phyloP scores from a whole-genome alignment of 2,113 vertebrate genomes.

The Thomomys bottae region DNA sequence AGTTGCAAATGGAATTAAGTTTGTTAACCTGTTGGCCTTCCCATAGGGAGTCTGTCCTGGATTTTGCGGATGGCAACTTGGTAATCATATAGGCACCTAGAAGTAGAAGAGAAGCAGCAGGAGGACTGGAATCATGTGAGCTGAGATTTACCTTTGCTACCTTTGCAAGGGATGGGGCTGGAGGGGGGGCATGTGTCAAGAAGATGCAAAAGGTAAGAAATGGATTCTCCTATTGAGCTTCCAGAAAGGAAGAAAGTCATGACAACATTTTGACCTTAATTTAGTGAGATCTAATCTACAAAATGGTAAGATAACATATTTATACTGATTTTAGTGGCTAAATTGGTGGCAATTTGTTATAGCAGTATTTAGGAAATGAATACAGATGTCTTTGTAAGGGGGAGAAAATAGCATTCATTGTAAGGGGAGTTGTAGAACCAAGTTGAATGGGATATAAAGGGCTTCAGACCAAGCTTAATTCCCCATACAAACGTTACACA shows the following conservation, averaged over 20 bases:
- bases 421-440: background rate
- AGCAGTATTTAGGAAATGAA: background rate
- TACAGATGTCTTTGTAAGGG: background rate
- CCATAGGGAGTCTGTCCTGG: background rate
- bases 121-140: background rate
- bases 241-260: background rate
- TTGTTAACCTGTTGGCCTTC: background rate
- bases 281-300: background rate
- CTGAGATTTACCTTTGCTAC: background rate
- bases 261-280: background rate
- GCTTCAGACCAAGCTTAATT: background rate
- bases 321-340: background rate
- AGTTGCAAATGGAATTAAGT: background rate
- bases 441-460: background rate
- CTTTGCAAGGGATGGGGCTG: slow-evolving; percentile 21
- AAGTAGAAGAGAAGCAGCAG: background rate
- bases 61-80: background rate
- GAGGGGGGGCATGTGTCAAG: background rate
- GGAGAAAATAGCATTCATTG: background rate
- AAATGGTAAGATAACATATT: background rate
- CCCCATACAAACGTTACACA: no score
- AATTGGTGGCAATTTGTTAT: background rate
- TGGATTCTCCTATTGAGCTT: background rate
- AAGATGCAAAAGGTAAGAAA: background rate
- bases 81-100: background rate